Conservation (phyloP, 1,140 invertebrate genomes). For the Anthonomus grandis region DNA sequence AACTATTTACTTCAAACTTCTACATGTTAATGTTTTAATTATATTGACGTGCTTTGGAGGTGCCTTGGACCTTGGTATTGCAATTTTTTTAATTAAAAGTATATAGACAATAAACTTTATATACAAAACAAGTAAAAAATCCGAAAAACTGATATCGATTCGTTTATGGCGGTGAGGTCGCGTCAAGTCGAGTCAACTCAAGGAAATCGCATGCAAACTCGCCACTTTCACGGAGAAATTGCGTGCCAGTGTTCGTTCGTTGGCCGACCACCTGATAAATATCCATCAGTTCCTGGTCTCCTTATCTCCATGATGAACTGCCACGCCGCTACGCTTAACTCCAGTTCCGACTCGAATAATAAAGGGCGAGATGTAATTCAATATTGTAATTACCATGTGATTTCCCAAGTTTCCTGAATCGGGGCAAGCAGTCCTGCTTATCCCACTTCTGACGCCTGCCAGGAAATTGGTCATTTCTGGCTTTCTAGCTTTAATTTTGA, state of each 20-base stretch:
- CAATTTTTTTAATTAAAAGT: too few species aligned
- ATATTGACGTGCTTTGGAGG: too few species aligned
- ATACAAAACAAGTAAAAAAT: too few species aligned
- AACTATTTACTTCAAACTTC: too few species aligned
- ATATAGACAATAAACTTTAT: too few species aligned
- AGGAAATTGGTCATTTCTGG: not conserved
- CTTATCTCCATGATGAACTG: slow-evolving; percentile 18
- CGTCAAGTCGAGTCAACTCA: too few species aligned
- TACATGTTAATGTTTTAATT: too few species aligned
- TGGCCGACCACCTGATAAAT: slow-evolving; percentile 15
- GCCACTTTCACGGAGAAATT: slow-evolving; percentile 15
- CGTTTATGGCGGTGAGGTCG: too few species aligned
- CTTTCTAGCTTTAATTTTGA: not conserved
- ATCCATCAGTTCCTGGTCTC: slow-evolving; percentile 15
- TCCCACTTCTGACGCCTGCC: not conserved
- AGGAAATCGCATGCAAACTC: slow-evolving; percentile 23
- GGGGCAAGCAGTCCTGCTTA: not conserved
- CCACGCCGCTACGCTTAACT: slow-evolving; percentile 15
- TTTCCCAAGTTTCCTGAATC: slow-evolving; percentile 7
- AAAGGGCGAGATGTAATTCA: slow-evolving; percentile 15
- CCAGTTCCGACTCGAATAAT: slow-evolving; percentile 18
- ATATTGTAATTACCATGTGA: slow-evolving; percentile 20
- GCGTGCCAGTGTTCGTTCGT: slow-evolving; percentile 8
- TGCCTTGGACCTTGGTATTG: too few species aligned
- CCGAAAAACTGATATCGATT: too few species aligned